phyloP scores from a whole-genome alignment of 2,113 vertebrate genomes.

The Isichthys henryi region DNA sequence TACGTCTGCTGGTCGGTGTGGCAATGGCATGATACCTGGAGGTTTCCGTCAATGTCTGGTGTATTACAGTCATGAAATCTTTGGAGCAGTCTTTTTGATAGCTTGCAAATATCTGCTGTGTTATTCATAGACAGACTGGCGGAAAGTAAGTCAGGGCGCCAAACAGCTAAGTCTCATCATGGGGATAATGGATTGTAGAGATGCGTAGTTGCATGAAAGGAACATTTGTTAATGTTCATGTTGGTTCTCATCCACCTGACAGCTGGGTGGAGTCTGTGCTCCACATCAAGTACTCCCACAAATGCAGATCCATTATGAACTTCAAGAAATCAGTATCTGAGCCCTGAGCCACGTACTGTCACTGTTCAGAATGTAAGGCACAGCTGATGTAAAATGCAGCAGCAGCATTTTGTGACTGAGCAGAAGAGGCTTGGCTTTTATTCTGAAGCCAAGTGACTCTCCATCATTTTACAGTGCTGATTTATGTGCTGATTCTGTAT shows the following conservation, averaged over 20 bases:
- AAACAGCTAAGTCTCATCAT: neutral
- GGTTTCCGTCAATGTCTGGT: neutral
- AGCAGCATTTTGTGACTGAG: neutral
- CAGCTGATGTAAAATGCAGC: neutral
- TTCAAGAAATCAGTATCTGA: neutral
- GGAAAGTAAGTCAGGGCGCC: neutral
- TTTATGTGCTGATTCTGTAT: neutral
- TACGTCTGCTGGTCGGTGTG: neutral
- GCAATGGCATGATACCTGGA: neutral
- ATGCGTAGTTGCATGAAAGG: neutral
- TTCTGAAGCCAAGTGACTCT: neutral
- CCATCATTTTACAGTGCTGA: neutral
- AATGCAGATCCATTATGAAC: neutral
- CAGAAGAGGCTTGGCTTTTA: neutral
- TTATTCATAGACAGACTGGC: no score
- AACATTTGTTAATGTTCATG: neutral
- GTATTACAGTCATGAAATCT: neutral
- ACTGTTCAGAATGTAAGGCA: neutral
- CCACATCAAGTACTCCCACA: neutral
- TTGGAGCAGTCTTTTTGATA: neutral
- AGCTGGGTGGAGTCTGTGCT: neutral
- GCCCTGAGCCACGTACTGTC: neutral
- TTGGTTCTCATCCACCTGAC: neutral
- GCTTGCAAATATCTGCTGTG: neutral
- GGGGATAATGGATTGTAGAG: neutral